Percentiles rank a stretch among this genome's conserved stretches.
Conservation (phyloP, 2,797 vertebrate species). For the Oreochromis grahami region DNA sequence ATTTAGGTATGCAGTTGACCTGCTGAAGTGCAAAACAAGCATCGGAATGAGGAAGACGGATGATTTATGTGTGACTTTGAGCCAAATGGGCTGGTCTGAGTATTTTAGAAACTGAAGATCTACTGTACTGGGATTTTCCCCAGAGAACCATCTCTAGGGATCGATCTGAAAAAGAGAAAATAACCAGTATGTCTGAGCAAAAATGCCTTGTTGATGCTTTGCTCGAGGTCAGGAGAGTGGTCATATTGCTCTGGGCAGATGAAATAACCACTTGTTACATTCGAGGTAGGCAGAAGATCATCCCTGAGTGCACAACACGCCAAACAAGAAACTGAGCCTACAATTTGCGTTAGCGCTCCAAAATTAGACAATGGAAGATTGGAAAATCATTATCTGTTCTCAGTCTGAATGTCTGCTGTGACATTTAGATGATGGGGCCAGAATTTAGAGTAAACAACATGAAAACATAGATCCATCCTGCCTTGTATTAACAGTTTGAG, state of each 20-base stretch:
- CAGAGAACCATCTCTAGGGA: not conserved
- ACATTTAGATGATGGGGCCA: not conserved
- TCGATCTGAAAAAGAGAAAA: not conserved
- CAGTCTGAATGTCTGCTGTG: not conserved
- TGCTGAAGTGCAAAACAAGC: not conserved
- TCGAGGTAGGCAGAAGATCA: not conserved
- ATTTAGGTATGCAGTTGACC: not conserved
- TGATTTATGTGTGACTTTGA: not conserved
- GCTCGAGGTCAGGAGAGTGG: not conserved
- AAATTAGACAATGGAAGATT: not conserved
- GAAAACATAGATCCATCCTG: not conserved
- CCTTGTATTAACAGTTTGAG: not conserved
- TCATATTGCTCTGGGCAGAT: not conserved
- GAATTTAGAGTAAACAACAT: not conserved
- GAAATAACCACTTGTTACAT: not conserved
- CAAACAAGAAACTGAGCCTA: not conserved
- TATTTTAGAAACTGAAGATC: not conserved
- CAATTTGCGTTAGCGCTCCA: not conserved
- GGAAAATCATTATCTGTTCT: not conserved
- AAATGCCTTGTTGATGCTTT: not conserved
- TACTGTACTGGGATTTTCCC: not conserved
- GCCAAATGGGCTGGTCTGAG: too few species aligned
- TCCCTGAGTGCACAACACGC: not conserved
- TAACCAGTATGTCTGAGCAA: not conserved
- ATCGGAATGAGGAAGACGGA: not conserved